phyloP scores from a whole-genome alignment of 2,888 invertebrate species.

The Eupeodes luniger region DNA sequence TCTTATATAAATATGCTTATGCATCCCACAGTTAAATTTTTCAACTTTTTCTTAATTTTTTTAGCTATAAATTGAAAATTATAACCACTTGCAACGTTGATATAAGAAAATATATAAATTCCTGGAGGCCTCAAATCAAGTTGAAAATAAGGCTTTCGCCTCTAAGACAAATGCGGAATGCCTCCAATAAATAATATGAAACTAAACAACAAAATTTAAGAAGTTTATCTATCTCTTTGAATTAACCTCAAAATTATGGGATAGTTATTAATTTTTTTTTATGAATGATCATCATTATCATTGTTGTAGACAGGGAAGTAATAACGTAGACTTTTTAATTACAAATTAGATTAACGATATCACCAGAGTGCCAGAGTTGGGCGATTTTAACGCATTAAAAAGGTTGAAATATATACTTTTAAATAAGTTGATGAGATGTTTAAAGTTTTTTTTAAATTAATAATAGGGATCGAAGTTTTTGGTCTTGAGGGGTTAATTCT shows the following conservation, averaged over 20 bases:
- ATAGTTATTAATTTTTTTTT: constrained; percentile 54
- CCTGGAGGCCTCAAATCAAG: constrained; percentile 23
- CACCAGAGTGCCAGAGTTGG: not conserved
- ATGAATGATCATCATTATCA: constrained; percentile 48
- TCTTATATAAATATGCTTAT: constrained; percentile 22
- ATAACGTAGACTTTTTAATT: not conserved
- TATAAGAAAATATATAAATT: not conserved
- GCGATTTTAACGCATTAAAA: not conserved
- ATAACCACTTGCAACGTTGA: constrained; percentile 55
- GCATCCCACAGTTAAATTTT: constrained; percentile 35
- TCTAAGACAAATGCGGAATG: constrained; percentile 9
- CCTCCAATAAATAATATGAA: constrained; percentile 57
- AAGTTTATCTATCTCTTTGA: constrained; percentile 44
- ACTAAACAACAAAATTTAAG: constrained; percentile 65
- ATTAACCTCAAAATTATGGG: constrained; percentile 62
- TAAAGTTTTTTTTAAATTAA: no score
- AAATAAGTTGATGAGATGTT: no score
- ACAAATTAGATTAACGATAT: constrained; percentile 10
- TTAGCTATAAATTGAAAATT: constrained; percentile 44
- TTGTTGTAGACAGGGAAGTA: not conserved
- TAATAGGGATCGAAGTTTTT: no score
- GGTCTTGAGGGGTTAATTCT: no score
- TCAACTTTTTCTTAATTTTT: not conserved
- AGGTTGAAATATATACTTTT: not conserved
- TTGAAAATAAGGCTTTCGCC: constrained; percentile 42